Conservation (phyloP, 2,797 vertebrate genomes). For the Siniperca obscura region DNA sequence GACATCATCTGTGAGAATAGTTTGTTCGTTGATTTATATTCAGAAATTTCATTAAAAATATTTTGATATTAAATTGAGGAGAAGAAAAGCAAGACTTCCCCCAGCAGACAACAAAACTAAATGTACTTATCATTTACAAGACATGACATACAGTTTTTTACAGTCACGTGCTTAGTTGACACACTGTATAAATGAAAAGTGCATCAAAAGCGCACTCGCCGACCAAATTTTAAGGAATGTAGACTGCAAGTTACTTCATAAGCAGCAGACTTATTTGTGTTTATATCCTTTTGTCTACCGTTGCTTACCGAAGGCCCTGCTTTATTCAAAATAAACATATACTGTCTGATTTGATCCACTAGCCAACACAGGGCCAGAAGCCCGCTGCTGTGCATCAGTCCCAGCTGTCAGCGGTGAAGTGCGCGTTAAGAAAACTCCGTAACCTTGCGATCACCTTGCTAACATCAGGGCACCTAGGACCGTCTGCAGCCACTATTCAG, state of each 20-base stretch:
- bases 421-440: constrained; percentile 32
- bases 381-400: not conserved
- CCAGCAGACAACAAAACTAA: not conserved
- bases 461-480: not conserved
- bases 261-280: not conserved
- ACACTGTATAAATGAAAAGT: not conserved
- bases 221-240: too few relatives aligned
- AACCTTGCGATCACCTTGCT: constrained; percentile 81
- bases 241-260: not conserved
- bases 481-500: too few relatives aligned
- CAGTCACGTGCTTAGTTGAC: not conserved
- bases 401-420: not conserved
- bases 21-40: not conserved
- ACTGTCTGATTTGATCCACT: not conserved
- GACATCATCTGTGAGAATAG: not conserved
- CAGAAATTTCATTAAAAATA: not conserved
- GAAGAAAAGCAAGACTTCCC: not conserved
- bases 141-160: not conserved
- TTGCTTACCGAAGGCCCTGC: not conserved
- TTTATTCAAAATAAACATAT: not conserved
- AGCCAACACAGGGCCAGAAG: not conserved
- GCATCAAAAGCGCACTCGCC: too few relatives aligned
- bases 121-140: not conserved
- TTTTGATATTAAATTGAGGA: not conserved
- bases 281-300: not conserved